Evolutionary conservation across 2,888 invertebrate genomes (phyloP), one percentile per base, ranked within the genome.

Genomic region (Mesoligia furuncula): DNA sequence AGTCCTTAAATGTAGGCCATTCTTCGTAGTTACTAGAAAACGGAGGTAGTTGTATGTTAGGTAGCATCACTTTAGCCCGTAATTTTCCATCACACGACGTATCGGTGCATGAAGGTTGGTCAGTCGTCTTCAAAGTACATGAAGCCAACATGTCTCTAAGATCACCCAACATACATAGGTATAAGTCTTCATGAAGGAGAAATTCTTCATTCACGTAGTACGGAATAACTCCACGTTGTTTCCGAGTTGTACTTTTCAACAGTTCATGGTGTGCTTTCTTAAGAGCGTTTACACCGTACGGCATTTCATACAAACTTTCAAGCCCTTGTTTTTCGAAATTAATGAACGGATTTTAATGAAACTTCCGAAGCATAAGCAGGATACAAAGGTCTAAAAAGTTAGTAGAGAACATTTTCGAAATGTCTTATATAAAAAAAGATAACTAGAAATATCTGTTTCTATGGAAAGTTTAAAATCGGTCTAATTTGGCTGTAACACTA

Each of bases 1-100:
- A 72, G 36, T 86, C 85, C 5, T 83, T 66, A 75, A 78, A 86
- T 1, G 77, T 69, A 20, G 76, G 62, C 79, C 77, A 85, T 5
- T 82, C 73, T 20, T 77, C 75, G 51, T 80, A 83, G 2, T 65
- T 75, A 1, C 85, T 80, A 15, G 65, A 54, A 54, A 85, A 85
- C 2, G 57, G 54, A 3, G 82, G 83, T 20, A 82, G 11, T 20
- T 75, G 61, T 62, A 82, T 84, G 13, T 67, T 42, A 39, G 85
- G 79, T 24, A 81, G 20, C 42, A 51, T 79, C 17, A 51, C 74
- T 65, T 64, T 39, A 39, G 64, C 39, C 1, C 64, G 24, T 39
- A 39, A 39, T 39, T 65, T 39, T 65, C 64, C 39, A 65, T 65
- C 64, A 65, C 64, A n/a, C 3, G 39, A 65, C 24, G 39, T 65